Evolutionary conservation across 2,113 vertebrate species (phyloP), one percentile per base, ranked within the genome.

Genomic region (Cinclus mexicanus): DNA sequence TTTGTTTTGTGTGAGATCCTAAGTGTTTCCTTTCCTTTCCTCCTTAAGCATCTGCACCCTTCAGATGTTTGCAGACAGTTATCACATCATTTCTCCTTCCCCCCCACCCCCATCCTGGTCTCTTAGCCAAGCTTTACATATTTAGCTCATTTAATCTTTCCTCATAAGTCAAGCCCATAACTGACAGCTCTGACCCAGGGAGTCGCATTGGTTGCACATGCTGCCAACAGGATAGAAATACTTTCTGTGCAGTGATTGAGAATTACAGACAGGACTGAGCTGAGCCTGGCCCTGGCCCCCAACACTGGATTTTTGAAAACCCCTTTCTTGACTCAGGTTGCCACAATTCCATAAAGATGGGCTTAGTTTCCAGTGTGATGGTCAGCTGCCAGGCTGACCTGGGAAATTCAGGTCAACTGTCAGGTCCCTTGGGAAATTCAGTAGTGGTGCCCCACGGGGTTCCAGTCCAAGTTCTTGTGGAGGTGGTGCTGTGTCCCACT

Each of bases 101-200:
- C 90, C 90, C 91, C 96, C 76, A 84, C 86, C 92, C 93, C 92
- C 93, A 94, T 60, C 80, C 89, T 61, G 49, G 25, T 95, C 90
- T 93, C 93, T 63, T 83, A 97, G 95, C 93, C 97, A 97, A 92
- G 96, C 95, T 97, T 77, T 96, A 88, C 94, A 96, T 97, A 96
- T 97, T 97, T 97, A 96, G 96, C 92, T 97, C 96, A 97, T 97
- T 96, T 97, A 96, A 96, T 97, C 95, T 97, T 96, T 95, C 90
- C 93, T 96, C 94, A 56, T 97, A 96, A 97, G 94, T 97, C 96
- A 97, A 85, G 78, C 77, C 86, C 8, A 33, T 97, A 97, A 97
- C 93, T 97, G 97, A 97, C 97, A 97, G 96, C 86, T 94, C 93
- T 97, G 95, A 96, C 97, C 97, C 59, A 49, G 92, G 93, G 93